Evolutionary conservation across 2,888 invertebrate genomes (phyloP).

Genomic region (Lasioglossum pauxillum): DNA sequence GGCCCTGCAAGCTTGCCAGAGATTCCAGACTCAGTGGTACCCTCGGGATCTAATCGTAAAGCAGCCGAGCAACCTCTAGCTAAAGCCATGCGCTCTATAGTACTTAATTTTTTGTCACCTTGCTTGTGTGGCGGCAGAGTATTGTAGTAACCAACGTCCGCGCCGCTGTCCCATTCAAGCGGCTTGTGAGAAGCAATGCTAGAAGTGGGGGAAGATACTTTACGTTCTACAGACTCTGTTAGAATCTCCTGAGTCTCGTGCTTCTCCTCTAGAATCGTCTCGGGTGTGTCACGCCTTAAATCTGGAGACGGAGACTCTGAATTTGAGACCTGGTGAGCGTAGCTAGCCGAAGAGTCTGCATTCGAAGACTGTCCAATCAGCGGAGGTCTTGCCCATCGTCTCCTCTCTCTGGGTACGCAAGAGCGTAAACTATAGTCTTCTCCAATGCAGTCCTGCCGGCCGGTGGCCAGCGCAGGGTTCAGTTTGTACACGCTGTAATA

Average conservation of each 20-base stretch:
- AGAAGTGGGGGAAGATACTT: conserved; percentile 90
- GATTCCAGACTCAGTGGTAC: conserved; percentile 78
- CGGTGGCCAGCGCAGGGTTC: conserved; percentile 63
- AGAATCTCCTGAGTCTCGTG: conserved; percentile 73
- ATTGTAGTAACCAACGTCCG: conserved; percentile 92
- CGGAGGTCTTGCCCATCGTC: conserved; percentile 83
- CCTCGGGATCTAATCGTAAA: conserved; percentile 84
- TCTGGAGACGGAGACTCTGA: conserved; percentile 72
- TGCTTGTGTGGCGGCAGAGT: conserved; percentile 81
- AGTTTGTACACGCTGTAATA: conserved; percentile 75
- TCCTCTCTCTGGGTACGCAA: conserved; percentile 78
- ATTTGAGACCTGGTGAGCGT: conserved; percentile 67
- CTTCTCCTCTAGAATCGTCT: conserved; percentile 75
- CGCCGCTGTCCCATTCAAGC: conserved; percentile 95
- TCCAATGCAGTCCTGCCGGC: conserved; percentile 70
- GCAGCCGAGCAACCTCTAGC: conserved; percentile 82
- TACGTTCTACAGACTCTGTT: conserved; percentile 78
- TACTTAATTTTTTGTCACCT: conserved; percentile 86
- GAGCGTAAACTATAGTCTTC: conserved; percentile 72
- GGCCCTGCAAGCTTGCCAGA: conserved; percentile 55
- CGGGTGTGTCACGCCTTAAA: conserved; percentile 64
- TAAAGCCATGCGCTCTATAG: conserved; percentile 88
- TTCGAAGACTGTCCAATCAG: conserved; percentile 81
- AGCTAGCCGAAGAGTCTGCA: conserved; percentile 71
- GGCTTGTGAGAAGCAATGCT: conserved; percentile 90